A percentile compares a stretch with the other conserved stretches of the same genome.
These are phyloP conservation scores for Calephelis nemesis DNA, from an alignment of 1,140 invertebrate species.

Conservation along the genomic window DNA sequence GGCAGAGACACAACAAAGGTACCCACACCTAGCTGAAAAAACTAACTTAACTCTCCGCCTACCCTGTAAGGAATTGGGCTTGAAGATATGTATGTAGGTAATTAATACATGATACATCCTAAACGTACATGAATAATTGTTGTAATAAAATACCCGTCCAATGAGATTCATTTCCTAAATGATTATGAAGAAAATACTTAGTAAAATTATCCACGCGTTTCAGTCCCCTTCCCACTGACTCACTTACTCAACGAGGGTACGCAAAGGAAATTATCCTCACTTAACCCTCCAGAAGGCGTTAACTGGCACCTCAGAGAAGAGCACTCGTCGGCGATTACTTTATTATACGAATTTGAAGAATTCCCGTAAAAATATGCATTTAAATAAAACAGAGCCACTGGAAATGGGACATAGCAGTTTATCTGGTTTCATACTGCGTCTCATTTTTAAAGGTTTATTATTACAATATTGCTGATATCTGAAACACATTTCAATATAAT, in stretches of 20 bases:
- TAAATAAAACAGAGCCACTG: slow-evolving; percentile 28
- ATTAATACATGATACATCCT: too few relatives aligned
- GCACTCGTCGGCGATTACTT: slow-evolving; percentile 67
- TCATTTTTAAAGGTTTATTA: background rate
- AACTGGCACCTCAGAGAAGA: slow-evolving; percentile 73
- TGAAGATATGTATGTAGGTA: too few relatives aligned
- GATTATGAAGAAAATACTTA: slow-evolving; percentile 20
- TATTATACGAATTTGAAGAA: slow-evolving; percentile 72
- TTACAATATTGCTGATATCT: too few relatives aligned
- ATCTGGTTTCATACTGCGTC: background rate
- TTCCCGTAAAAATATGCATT: slow-evolving; percentile 54
- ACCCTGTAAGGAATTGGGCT: too few relatives aligned
- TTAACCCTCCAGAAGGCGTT: slow-evolving; percentile 76
- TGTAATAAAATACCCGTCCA: too few relatives aligned
- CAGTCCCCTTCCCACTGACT: slow-evolving; percentile 30
- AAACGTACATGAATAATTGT: too few relatives aligned
- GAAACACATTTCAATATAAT: too few relatives aligned
- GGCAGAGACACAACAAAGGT: too few relatives aligned
- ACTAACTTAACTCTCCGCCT: too few relatives aligned
- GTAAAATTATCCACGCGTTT: slow-evolving; percentile 27
- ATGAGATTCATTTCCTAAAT: background rate
- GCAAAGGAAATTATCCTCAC: slow-evolving; percentile 77
- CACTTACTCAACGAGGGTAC: slow-evolving; percentile 69
- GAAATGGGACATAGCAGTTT: background rate
- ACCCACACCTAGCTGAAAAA: too few relatives aligned